Evolutionary conservation across 2,888 invertebrate genomes (phyloP).

Genomic region (Trypoxylon attenuatum): DNA sequence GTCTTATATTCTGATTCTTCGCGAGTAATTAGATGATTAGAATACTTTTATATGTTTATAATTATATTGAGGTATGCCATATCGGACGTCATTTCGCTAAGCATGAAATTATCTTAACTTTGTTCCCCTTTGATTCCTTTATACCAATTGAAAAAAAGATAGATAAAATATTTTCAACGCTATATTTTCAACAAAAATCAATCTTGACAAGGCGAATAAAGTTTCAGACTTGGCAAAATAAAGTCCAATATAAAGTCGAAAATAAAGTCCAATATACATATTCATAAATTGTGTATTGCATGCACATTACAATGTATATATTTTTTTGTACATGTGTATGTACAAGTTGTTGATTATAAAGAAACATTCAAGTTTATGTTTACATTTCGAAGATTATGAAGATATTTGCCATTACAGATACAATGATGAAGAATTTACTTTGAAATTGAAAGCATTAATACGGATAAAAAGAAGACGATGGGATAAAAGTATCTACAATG

Average conservation of each 20-base stretch:
- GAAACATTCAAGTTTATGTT: slow-evolving; percentile 33
- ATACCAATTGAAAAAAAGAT: too few species aligned
- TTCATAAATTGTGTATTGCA: slow-evolving; percentile 36
- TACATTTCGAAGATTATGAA: slow-evolving; percentile 16
- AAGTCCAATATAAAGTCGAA: too few species aligned
- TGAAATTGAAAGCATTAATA: slow-evolving; percentile 4
- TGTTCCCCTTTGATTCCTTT: too few species aligned
- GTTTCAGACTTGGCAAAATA: too few species aligned
- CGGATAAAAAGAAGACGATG: slow-evolving; percentile 6
- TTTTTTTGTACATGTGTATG: slow-evolving; percentile 30
- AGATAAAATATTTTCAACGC: too few species aligned
- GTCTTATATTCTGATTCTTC: slow-evolving; percentile 21
- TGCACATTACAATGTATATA: slow-evolving; percentile 40
- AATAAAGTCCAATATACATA: too few species aligned
- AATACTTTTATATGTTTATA: slow-evolving; percentile 10
- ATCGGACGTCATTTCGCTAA: too few species aligned
- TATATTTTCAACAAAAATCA: too few species aligned
- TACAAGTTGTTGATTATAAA: slow-evolving; percentile 35
- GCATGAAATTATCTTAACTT: too few species aligned
- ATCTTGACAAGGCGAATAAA: too few species aligned
- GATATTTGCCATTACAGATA: slow-evolving; percentile 17
- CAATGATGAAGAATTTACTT: slow-evolving; percentile 3
- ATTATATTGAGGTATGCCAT: too few species aligned
- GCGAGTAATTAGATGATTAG: slow-evolving; percentile 19
- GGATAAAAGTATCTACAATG: slow-evolving; percentile 13